Base-by-base conservation (phyloP, 1,140 invertebrate species). In the Parapsyche elsis region DNA sequence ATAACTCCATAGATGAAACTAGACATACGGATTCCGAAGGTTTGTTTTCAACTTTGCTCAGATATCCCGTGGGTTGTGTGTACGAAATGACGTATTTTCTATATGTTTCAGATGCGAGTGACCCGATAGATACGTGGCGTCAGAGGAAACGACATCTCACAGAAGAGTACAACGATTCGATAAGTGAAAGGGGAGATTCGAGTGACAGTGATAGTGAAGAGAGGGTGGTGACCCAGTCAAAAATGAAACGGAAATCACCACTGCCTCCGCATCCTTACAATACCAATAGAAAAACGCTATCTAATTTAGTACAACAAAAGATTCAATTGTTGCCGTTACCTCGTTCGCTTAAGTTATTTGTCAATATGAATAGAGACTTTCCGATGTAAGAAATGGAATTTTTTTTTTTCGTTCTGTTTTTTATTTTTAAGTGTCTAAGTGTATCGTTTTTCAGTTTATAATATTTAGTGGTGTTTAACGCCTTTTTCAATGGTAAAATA, bases 361-460 rank as follows among this genome's bases (percentile, higher is more conserved):
- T 83, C 16, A 83, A 83, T 81, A 81, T 83, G 79, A 79, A 81
- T 45, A 76, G 82, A 71, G 24, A 79, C 4, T 76, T 80, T 24
- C 5, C 46, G 16, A 21, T 74, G n/a, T 74, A 46, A 71, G 21
- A n/a, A 57, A 21, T 21, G 24, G 30, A 38, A 7, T 38, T 38
- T 38, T 1, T 38, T 38, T 38, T 38, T 38, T 38, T 38, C 7
- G 1, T 38, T 38, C 7, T 38, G 1, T 38, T 38, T 38, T 38
- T 38, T 7, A 38, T 38, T 38, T 38, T 38, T 38, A 7, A 38
- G 7, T 4, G 30, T 38, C n/a, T n/a, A 38, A 4, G 30, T 7
- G 30, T 4, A 38, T 38, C n/a, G n/a, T n/a, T n/a, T n/a, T n/a
- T n/a, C 30, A 38, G 30, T 38, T 38, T 38, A 7, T 38, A 7